Evolutionary conservation across 1,140 invertebrate species (phyloP), one percentile per base, ranked within the genome.

Genomic region (Yoshiicerus persimilis): DNA sequence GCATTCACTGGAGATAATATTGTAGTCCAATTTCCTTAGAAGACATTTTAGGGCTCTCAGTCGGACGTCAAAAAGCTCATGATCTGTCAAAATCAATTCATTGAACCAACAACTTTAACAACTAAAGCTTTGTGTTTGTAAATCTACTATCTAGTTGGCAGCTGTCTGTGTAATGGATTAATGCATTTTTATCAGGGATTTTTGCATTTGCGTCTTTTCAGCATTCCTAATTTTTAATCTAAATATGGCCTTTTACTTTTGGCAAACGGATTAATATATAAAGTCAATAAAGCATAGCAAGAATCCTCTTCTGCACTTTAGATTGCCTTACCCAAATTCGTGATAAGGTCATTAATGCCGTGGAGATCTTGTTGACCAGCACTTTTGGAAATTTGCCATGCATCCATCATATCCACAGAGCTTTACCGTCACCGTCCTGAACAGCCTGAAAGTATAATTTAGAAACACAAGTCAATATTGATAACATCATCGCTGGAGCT

Each of bases 11-110:
- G 87, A 39, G 5, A 90, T 77, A n/a, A 90, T 56, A n/a, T 86
- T 87, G 83, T 62, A 70, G 25, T 90, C 88, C n/a, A 90, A 36
- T 39, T 90, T 90, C 20, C 80, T 41, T 30, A 87, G 30, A 6
- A 90, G 70, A 39, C 83, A 86, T 87, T 89, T 88, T 41, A 90
- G 23, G 4, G 90, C 90, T 62, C 90, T 70, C 20, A 89, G 4
- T 47, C 90, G 84, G 6, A 90, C 87, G 34, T 89, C 87, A 41
- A 30, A 39, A 16, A 90, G 25, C 16, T 89, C 88, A 86, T 90
- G 90, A 70, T 86, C 90, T 90, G 38, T n/a, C n/a, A n/a, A n/a
- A n/a, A n/a, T n/a, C n/a, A n/a, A n/a, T n/a, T n/a, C n/a, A n/a
- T n/a, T n/a, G n/a, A n/a, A n/a, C n/a, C n/a, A n/a, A n/a, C n/a